Evolutionary conservation across 2,113 vertebrate genomes (phyloP).

Genomic region (Isichthys henryi): DNA sequence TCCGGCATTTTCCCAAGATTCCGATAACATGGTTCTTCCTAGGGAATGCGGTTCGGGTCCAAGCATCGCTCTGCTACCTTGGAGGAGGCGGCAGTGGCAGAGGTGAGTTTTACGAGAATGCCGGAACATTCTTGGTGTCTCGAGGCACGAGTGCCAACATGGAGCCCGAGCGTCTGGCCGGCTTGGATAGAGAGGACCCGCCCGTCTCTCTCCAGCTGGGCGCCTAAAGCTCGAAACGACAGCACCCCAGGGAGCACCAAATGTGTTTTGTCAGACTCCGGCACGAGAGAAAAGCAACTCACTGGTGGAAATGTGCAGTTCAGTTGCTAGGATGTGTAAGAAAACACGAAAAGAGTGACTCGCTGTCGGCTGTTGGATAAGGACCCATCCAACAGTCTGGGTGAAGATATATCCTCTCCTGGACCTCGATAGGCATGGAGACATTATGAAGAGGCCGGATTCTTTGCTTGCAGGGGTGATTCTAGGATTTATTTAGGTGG

Average conservation of each 20-base stretch:
- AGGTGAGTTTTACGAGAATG: not conserved
- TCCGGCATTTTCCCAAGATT: not conserved
- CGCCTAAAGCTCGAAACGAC: not conserved
- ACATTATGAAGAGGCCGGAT: not conserved
- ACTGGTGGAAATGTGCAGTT: not conserved
- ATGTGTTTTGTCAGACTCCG: not conserved
- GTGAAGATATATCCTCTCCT: not conserved
- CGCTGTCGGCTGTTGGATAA: not conserved
- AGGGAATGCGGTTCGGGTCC: not conserved
- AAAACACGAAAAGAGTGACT: not conserved
- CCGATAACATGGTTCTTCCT: not conserved
- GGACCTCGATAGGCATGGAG: not conserved
- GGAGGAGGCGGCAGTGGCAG: not conserved
- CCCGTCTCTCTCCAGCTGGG: not conserved
- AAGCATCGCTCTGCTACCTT: not conserved
- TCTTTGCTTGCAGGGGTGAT: not conserved
- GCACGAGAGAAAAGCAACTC: not conserved
- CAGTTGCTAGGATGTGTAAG: not conserved
- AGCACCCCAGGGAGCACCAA: not conserved
- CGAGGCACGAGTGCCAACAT: not conserved
- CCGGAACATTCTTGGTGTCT: not conserved
- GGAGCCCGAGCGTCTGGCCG: not conserved
- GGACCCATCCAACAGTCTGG: not conserved
- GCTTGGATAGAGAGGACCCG: not conserved
- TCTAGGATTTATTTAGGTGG: not conserved